Percentiles rank a stretch among this genome's conserved stretches.
Evolutionary conservation across 2,113 vertebrate genomes (phyloP).

Genomic region (Glaucidium brasilianum): DNA sequence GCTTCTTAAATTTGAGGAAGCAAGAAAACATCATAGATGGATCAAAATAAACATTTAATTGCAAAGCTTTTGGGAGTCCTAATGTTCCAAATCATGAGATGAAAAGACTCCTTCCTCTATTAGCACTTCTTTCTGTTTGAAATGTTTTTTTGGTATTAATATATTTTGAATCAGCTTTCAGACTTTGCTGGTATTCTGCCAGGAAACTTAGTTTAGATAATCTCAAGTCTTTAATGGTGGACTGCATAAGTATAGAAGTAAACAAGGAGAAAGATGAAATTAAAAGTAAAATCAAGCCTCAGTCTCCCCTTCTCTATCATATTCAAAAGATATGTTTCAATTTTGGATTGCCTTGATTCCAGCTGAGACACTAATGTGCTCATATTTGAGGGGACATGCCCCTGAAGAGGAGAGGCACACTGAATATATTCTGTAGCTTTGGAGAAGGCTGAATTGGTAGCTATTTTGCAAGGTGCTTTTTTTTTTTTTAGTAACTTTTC

Average conservation of each 20-base stretch:
- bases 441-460: background rate
- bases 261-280: background rate
- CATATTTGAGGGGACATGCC: background rate
- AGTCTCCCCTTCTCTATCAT: background rate
- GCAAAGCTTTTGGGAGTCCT: background rate
- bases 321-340: background rate
- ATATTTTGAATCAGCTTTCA: background rate
- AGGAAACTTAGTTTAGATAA: background rate
- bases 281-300: background rate
- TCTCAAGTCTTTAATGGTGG: background rate
- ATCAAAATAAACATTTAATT: background rate
- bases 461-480: background rate
- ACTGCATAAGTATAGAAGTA: background rate
- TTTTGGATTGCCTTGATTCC: background rate
- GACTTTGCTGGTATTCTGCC: background rate
- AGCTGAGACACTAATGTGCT: background rate
- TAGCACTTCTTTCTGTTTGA: background rate
- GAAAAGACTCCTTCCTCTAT: background rate
- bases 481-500: background rate
- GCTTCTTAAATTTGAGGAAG: background rate
- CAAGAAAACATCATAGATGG: background rate
- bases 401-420: background rate
- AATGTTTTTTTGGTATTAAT: background rate
- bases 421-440: background rate
- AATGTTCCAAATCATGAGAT: background rate